These are phyloP conservation scores for Bryconaethiops microstoma DNA, from an alignment of 2,797 vertebrate species.

Conservation along the genomic window DNA sequence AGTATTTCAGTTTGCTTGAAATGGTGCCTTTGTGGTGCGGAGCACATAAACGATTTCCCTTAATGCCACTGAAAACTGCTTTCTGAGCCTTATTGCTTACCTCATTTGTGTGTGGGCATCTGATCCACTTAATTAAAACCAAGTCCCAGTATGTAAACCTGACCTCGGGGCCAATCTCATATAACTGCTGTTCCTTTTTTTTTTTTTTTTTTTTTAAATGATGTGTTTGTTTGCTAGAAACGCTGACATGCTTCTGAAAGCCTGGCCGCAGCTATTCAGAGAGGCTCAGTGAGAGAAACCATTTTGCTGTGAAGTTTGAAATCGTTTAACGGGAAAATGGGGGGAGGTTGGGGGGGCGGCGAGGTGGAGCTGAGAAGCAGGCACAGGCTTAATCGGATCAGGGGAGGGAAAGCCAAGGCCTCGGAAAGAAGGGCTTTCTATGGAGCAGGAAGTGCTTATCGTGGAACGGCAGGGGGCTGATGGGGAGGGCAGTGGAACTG, in stretches of 20 bases:
- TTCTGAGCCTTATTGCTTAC: not conserved
- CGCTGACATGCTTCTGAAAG: conserved; percentile 21
- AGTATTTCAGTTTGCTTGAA: conserved; percentile 7
- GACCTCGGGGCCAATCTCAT: conserved; percentile 8
- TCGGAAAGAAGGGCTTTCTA: conserved; percentile 40
- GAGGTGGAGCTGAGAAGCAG: conserved; percentile 15
- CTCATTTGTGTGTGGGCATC: not conserved
- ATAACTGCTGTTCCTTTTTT: not conserved
- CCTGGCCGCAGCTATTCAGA: conserved; percentile 22
- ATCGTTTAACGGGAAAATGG: conserved; percentile 35
- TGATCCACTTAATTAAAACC: conserved; percentile 7
- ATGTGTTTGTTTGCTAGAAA: conserved; percentile 6
- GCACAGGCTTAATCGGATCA: conserved; percentile 49
- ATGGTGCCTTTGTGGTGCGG: not conserved
- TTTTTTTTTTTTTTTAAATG: not conserved
- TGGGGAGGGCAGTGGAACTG: conserved; percentile 9
- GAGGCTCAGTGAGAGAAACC: conserved; percentile 32
- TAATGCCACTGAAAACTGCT: not conserved
- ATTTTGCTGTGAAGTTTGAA: conserved; percentile 37
- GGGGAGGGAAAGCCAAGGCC: conserved; percentile 37
- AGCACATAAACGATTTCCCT: not conserved
- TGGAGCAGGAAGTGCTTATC: conserved; percentile 54
- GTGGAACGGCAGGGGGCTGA: conserved; percentile 10
- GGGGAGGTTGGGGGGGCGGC: not conserved
- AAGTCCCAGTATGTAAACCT: not conserved